These are phyloP conservation scores for Trichogramma pretiosum DNA, from an alignment of 1,140 invertebrate species.

Conservation along the genomic window DNA sequence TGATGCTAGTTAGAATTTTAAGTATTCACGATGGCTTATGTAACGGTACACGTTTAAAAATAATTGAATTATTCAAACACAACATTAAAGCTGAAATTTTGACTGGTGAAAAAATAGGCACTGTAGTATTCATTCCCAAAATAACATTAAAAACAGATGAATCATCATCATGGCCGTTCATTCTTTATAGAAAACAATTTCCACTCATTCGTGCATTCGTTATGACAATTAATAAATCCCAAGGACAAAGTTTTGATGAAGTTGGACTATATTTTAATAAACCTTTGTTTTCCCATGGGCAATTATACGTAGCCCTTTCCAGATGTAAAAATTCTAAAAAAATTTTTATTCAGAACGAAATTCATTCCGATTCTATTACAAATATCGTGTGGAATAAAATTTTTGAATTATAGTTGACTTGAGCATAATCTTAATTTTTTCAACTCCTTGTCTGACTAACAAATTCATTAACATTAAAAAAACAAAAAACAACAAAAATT, in stretches of 20 bases:
- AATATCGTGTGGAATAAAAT: neutral
- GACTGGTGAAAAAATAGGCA: slow-evolving; percentile 24
- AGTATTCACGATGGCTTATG: slow-evolving; percentile 34
- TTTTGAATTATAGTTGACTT: neutral
- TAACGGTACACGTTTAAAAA: slow-evolving; percentile 37
- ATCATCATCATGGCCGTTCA: neutral
- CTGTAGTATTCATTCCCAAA: neutral
- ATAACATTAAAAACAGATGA: neutral
- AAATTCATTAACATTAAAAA: too few relatives aligned
- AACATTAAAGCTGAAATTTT: slow-evolving; percentile 41
- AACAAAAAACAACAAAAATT: too few relatives aligned
- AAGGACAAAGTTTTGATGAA: slow-evolving; percentile 32
- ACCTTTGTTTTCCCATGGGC: neutral
- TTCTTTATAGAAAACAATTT: slow-evolving; percentile 37
- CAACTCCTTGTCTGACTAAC: too few relatives aligned
- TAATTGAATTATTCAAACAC: slow-evolving; percentile 35
- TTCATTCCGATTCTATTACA: neutral
- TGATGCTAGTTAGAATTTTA: slow-evolving; percentile 29
- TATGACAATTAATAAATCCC: slow-evolving; percentile 50
- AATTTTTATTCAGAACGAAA: neutral
- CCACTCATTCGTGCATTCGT: slow-evolving; percentile 43
- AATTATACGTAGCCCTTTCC: neutral
- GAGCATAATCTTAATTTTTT: too few relatives aligned
- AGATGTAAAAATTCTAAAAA: neutral
- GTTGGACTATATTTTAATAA: neutral